Conservation (phyloP, 2,113 vertebrate genomes). For the Fregata magnificens region DNA sequence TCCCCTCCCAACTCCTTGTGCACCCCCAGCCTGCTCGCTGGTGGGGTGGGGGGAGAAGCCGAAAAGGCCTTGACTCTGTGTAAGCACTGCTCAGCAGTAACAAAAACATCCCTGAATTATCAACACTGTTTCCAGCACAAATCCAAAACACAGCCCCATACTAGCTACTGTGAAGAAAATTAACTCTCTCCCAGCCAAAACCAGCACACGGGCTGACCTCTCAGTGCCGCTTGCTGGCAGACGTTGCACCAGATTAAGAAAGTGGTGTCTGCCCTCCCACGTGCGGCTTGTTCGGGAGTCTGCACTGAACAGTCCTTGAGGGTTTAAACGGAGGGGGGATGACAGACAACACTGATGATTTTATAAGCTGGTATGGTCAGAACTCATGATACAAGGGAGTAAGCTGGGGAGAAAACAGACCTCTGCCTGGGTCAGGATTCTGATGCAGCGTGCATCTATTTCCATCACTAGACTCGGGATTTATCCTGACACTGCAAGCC, state of each 20-base stretch:
- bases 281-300: neutral
- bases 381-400: neutral
- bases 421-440: neutral
- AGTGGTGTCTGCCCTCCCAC: neutral
- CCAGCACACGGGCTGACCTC: fast-evolving
- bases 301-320: neutral
- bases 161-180: no score
- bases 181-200: no score
- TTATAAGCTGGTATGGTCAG: neutral
- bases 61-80: no score
- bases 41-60: no score
- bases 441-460: neutral
- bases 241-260: neutral
- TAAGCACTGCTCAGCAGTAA: no score
- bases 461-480: neutral
- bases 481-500: neutral
- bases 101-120: no score
- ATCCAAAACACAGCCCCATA: no score
- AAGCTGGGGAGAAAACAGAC: neutral
- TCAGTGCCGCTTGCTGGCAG: fast-evolving
- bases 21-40: no score
- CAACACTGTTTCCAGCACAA: no score
- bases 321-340: neutral
- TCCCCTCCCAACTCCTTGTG: no score
- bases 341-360: neutral